Base-by-base conservation (phyloP, 2,113 vertebrate species). In the Oryzias melastigma region DNA sequence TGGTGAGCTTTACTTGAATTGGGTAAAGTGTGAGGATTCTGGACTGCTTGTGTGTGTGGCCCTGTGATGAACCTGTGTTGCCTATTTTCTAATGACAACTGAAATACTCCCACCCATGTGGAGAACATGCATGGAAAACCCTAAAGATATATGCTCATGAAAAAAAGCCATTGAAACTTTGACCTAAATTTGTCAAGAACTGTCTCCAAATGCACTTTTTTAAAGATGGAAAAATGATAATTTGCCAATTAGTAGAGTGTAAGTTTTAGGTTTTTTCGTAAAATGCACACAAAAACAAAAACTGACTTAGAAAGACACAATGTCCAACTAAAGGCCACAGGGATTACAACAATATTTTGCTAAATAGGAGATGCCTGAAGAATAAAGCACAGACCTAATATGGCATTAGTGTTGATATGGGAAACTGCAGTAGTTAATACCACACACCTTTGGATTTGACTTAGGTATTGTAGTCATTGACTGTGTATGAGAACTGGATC, bases 341-440 rank as follows among this genome's bases (percentile, higher is more conserved):
- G 54, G 58, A 75, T 79, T 77, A 68, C 77, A 58, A 83, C 73
- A 76, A 73, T 76, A 54, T 60, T 67, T 59, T 64, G 77, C 83
- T 79, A 77, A 70, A 65, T 75, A 58, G 68, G 20, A 67, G 78
- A 80, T 61, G 64, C 79, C 46, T 65, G 8, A 66, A 77, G 61
- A 52, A 69, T 18, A 58, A 60, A 67, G 52, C 61, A 55, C 74
- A 77, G 73, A 68, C 62, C 69, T 63, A 50, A 61, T 75, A 86
- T 81, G 80, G 82, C 84, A 82, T 76, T 78, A 59, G 82, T 70
- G 80, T 82, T 83, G 84, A 85, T 76, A 83, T 52, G 66, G 54
- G 50, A 75, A 56, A 66, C 60, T 42, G 19, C 20, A 29, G 29
- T 77, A 72, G 74, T 58, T 27, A 64, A 72, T 59, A 27, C 42